These are phyloP conservation scores for Phymorhynchus buccinoides DNA, from an alignment of 1,140 invertebrate species.

Conservation along the genomic window DNA sequence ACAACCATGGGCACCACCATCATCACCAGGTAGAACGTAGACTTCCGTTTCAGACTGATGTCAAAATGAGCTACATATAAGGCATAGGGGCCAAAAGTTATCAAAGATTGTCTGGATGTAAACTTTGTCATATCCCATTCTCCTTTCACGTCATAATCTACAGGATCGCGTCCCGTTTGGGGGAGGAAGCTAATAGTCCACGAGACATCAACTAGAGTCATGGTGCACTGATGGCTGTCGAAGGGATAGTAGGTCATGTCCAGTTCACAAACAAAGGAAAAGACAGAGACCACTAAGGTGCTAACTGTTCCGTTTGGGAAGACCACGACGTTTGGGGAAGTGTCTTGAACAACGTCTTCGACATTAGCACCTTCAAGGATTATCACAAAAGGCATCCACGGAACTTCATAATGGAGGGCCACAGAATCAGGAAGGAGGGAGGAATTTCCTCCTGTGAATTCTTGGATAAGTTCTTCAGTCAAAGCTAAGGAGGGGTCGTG, in stretches of 20 bases:
- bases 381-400: neutral
- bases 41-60: conserved; percentile 88
- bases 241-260: conserved; percentile 2
- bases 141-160: neutral
- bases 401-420: neutral
- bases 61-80: too few species aligned
- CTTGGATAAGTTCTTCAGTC: neutral
- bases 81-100: too few species aligned
- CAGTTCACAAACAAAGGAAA: neutral
- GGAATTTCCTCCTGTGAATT: neutral
- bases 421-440: neutral
- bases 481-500: neutral
- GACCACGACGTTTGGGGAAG: neutral
- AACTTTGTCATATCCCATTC: neutral
- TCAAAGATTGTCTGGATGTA: too few species aligned
- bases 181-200: neutral
- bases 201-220: neutral
- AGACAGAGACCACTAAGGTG: neutral
- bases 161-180: too few species aligned
- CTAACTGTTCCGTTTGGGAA: neutral
- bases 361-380: neutral
- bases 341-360: neutral
- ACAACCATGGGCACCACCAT: conserved; percentile 77
- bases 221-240: neutral
- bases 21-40: conserved; percentile 84